phyloP scores from a whole-genome alignment of 2,113 vertebrate genomes.

The Centropus unirufus region DNA sequence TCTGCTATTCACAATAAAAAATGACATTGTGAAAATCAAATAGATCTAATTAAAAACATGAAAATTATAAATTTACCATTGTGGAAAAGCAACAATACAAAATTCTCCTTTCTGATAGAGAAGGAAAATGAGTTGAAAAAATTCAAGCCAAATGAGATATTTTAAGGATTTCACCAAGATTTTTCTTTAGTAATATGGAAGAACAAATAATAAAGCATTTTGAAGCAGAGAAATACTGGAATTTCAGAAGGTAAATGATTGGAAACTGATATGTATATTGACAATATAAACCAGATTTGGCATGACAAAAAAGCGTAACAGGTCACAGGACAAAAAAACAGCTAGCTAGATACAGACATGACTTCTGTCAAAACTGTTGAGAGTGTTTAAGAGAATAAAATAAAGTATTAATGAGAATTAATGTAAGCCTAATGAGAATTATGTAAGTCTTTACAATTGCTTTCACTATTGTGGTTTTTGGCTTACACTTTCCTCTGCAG shows the following conservation, averaged over 20 bases:
- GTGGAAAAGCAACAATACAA: neutral
- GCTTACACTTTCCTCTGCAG: rapidly evolving
- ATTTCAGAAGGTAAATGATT: neutral
- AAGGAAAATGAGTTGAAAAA: neutral
- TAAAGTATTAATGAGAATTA: neutral
- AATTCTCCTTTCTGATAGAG: neutral
- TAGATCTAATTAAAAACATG: neutral
- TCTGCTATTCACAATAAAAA: neutral
- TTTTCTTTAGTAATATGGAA: neutral
- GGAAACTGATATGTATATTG: neutral
- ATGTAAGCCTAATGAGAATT: neutral
- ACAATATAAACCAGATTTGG: neutral
- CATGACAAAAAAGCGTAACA: neutral
- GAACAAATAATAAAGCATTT: neutral
- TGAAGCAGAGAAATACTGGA: neutral
- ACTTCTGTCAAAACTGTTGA: neutral
- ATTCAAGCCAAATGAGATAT: neutral
- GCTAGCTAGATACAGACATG: neutral
- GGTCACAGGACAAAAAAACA: neutral
- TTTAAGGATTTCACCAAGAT: neutral
- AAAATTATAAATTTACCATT: neutral
- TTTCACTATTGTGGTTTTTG: neutral
- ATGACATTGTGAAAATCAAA: neutral
- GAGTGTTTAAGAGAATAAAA: neutral
- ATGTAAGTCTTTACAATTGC: neutral